Percentiles rank a stretch among this genome's conserved stretches.
Conservation (phyloP, 2,888 invertebrate genomes). For the Volucella inanis region DNA sequence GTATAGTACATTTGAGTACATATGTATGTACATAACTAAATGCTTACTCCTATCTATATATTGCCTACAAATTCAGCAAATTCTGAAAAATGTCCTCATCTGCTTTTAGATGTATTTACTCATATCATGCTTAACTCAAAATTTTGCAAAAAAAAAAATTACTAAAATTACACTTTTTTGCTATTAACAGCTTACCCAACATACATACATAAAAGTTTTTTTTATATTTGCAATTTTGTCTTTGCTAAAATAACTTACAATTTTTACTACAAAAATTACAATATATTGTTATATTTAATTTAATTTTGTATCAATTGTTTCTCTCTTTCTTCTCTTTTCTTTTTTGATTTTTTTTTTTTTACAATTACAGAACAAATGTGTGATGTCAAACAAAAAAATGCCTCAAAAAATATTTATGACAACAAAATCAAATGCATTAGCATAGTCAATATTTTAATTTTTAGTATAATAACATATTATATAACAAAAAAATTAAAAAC, state of each 20-base stretch:
- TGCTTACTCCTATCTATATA: too few relatives aligned
- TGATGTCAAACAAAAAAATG: slow-evolving; percentile 81
- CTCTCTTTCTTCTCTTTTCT: slow-evolving; percentile 70
- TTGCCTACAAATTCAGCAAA: too few relatives aligned
- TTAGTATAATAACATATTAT: neutral
- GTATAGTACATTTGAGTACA: too few relatives aligned
- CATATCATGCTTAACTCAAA: neutral
- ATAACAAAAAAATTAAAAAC: neutral
- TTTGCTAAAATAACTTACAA: slow-evolving; percentile 15
- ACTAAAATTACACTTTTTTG: slow-evolving; percentile 21
- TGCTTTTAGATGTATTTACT: neutral
- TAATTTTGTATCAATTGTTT: slow-evolving; percentile 32
- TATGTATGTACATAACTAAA: too few relatives aligned
- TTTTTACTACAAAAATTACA: slow-evolving; percentile 7
- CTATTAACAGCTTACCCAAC: slow-evolving; percentile 35
- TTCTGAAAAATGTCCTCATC: too few relatives aligned
- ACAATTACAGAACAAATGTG: slow-evolving; percentile 82
- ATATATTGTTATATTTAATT: slow-evolving; percentile 3
- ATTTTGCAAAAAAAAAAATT: neutral
- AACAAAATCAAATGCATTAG: slow-evolving; percentile 77
- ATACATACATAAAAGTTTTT: neutral
- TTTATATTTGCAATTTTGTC: neutral
- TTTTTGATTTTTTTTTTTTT: slow-evolving; percentile 64
- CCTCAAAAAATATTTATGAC: slow-evolving; percentile 81
- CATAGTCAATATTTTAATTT: slow-evolving; percentile 32